phyloP scores from a whole-genome alignment of 1,140 invertebrate genomes.

The Trichoplusia ni region DNA sequence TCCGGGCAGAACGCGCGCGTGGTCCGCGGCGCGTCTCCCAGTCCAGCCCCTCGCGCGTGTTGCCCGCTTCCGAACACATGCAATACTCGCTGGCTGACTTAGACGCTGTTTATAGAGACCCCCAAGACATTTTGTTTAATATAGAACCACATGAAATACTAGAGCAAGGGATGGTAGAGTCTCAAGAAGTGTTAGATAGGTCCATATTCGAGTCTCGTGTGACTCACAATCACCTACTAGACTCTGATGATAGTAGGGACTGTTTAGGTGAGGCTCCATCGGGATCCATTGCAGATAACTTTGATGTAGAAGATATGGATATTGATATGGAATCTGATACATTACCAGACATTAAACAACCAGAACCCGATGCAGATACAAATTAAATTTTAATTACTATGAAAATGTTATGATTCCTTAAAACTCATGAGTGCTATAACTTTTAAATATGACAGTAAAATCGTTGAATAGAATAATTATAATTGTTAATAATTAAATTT shows the following conservation, averaged over 20 bases:
- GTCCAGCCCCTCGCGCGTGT: slow-evolving; percentile 56
- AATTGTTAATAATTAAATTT: no score
- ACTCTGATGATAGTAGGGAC: slow-evolving; percentile 4
- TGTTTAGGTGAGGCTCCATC: no score
- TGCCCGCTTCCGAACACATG: slow-evolving; percentile 49
- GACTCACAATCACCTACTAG: background rate
- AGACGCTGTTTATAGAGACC: slow-evolving; percentile 53
- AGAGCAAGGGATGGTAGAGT: background rate
- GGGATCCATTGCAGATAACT: background rate
- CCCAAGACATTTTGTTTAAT: slow-evolving; percentile 31
- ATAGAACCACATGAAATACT: slow-evolving; percentile 27
- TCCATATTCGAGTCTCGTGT: background rate
- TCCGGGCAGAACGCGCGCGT: slow-evolving; percentile 39
- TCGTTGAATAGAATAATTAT: no score
- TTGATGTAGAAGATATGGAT: background rate
- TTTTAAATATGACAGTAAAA: no score
- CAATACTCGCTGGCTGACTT: slow-evolving; percentile 51
- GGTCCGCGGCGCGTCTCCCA: slow-evolving; percentile 51
- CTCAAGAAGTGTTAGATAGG: background rate
- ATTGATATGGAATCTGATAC: background rate
- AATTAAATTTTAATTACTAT: no score
- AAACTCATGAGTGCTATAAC: no score
- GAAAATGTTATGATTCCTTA: no score
- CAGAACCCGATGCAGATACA: background rate
- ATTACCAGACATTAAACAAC: background rate